A percentile compares a stretch with the other conserved stretches of the same genome.
These are phyloP conservation scores for Bubo bubo DNA, from an alignment of 2,113 vertebrate species.

Conservation along the genomic window DNA sequence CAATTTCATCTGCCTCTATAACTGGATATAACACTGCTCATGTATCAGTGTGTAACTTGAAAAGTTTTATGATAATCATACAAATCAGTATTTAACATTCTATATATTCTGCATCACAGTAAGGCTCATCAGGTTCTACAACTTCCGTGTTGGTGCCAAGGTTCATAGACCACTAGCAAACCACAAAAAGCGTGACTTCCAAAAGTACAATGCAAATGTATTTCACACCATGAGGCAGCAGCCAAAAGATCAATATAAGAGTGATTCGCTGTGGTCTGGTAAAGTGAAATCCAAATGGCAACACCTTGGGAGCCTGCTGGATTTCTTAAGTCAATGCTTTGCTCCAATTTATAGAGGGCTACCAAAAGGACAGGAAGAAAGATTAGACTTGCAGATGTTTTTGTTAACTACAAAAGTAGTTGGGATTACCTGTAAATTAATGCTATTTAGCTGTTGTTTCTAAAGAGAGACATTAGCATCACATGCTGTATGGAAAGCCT, in stretches of 20 bases:
- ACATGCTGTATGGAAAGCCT: background rate
- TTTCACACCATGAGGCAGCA: background rate
- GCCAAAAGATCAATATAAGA: background rate
- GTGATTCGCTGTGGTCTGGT: background rate
- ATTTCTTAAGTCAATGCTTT: background rate
- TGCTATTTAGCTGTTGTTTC: background rate
- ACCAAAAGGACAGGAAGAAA: background rate
- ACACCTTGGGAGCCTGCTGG: background rate
- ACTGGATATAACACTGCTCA: background rate
- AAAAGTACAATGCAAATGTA: background rate
- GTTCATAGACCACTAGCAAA: background rate
- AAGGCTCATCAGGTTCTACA: background rate
- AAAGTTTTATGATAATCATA: background rate
- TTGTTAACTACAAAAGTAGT: background rate
- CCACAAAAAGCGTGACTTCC: background rate
- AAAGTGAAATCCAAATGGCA: background rate
- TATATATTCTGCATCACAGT: background rate
- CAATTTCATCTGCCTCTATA: background rate
- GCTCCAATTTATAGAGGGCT: background rate
- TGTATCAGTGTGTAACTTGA: background rate
- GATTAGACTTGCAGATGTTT: background rate
- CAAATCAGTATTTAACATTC: background rate
- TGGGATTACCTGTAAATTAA: background rate
- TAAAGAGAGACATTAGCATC: background rate
- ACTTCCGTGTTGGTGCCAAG: background rate